Evolutionary conservation across 2,888 invertebrate genomes (phyloP).

Genomic region (Timema podura): DNA sequence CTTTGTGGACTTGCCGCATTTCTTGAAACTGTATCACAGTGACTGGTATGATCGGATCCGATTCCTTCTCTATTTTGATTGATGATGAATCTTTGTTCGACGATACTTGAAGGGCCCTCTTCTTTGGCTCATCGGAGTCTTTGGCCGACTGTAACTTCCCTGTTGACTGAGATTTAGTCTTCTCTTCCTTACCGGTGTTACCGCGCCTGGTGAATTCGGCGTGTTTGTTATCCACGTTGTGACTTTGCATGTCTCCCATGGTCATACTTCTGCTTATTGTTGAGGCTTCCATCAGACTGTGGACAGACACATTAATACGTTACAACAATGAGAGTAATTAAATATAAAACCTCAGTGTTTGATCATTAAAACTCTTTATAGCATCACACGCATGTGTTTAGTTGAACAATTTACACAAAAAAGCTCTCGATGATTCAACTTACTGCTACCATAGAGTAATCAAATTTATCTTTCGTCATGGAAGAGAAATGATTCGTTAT

Average conservation of each 20-base stretch:
- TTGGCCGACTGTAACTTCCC: background rate
- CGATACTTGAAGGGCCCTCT: background rate
- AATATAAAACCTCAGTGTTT: too few relatives aligned
- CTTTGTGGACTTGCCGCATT: too few relatives aligned
- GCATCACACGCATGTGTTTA: too few relatives aligned
- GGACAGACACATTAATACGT: background rate
- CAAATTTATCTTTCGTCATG: too few relatives aligned
- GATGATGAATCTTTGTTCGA: background rate
- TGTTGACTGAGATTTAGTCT: background rate
- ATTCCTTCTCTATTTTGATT: too few relatives aligned
- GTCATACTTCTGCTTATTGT: constrained; percentile 7
- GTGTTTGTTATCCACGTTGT: background rate
- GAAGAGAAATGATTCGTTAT: too few relatives aligned
- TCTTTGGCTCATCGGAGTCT: background rate
- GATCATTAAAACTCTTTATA: too few relatives aligned
- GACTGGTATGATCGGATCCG: too few relatives aligned
- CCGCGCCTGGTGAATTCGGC: background rate
- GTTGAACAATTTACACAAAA: too few relatives aligned
- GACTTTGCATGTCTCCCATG: background rate
- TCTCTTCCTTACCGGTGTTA: background rate
- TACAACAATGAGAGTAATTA: background rate
- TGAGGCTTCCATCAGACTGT: background rate
- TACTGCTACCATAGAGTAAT: too few relatives aligned
- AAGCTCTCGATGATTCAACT: too few relatives aligned
- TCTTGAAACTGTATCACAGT: too few relatives aligned